Evolutionary conservation across 1,140 invertebrate genomes (phyloP).

Genomic region (Euura lappo): DNA sequence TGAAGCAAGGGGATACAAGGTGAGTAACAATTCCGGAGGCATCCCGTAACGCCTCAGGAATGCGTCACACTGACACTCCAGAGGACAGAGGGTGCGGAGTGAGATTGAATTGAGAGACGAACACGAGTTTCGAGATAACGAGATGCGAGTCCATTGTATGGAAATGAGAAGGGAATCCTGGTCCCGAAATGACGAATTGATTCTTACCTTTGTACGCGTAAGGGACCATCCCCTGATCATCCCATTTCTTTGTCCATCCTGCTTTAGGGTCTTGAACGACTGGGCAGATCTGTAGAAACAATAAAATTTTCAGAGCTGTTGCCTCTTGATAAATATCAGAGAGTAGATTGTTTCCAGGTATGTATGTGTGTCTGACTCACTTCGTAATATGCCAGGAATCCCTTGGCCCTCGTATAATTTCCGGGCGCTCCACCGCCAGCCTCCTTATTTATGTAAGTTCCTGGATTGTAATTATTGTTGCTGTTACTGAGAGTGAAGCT

Average conservation of each 20-base stretch:
- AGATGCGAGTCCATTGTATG: constrained; percentile 5
- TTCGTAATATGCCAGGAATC: constrained; percentile 90
- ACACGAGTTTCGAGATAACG: background rate
- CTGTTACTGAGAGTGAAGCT: constrained; percentile 79
- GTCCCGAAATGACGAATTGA: background rate
- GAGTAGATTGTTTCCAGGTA: too few species aligned
- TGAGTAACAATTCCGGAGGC: background rate
- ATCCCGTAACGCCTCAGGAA: background rate
- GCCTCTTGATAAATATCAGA: too few species aligned
- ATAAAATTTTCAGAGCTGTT: constrained; percentile 14
- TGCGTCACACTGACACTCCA: too few species aligned
- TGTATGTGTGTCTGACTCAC: constrained; percentile 47
- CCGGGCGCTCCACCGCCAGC: constrained; percentile 84
- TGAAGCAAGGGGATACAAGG: constrained; percentile 30
- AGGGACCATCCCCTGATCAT: constrained; percentile 80
- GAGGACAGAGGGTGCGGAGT: too few species aligned
- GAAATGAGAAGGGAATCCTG: background rate
- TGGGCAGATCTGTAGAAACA: constrained; percentile 73
- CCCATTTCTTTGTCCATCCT: constrained; percentile 84
- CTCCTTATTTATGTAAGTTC: constrained; percentile 87
- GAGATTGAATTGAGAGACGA: background rate
- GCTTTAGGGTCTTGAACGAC: constrained; percentile 70
- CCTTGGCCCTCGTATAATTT: constrained; percentile 82
- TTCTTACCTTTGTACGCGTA: constrained; percentile 79
- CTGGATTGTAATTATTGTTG: constrained; percentile 82